Evolutionary conservation across 2,797 vertebrate species (phyloP).

Genomic region (Lithobates pipiens): DNA sequence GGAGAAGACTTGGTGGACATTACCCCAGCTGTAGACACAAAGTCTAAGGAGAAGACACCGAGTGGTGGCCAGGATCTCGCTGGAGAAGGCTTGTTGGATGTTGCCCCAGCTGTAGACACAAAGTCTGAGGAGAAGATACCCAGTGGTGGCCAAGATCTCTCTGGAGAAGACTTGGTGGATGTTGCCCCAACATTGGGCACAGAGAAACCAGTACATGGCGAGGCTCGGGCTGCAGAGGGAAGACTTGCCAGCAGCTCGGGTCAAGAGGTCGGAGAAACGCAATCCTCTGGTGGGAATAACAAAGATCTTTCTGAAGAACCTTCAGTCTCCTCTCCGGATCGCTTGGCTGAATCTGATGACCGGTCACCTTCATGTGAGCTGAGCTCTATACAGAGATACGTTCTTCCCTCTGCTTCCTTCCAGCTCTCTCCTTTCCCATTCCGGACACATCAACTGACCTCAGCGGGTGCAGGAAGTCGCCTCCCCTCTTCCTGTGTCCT

Average conservation of each 20-base stretch:
- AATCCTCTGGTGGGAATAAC: too few species aligned
- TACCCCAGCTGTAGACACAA: neutral
- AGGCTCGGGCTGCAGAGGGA: neutral
- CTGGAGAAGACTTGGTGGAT: neutral
- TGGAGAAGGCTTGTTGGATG: neutral
- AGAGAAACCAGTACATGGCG: neutral
- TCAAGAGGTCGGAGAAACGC: too few species aligned
- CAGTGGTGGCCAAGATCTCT: neutral
- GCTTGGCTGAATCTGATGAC: neutral
- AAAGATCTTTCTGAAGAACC: neutral
- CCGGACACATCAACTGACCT: neutral
- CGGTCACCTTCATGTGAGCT: constrained; percentile 9
- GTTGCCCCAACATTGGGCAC: neutral
- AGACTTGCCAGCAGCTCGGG: too few species aligned
- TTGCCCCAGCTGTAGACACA: too few species aligned
- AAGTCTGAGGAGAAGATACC: neutral
- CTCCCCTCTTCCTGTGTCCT: neutral
- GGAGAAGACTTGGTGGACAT: neutral
- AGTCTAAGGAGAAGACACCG: neutral
- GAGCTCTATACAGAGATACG: too few species aligned
- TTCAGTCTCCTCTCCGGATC: neutral
- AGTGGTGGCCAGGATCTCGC: neutral
- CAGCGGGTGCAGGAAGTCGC: too few species aligned
- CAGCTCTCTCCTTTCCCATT: neutral
- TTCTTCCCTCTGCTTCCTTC: neutral